Base-by-base conservation (phyloP, 2,797 vertebrate genomes). In the Ficedula albicollis region DNA sequence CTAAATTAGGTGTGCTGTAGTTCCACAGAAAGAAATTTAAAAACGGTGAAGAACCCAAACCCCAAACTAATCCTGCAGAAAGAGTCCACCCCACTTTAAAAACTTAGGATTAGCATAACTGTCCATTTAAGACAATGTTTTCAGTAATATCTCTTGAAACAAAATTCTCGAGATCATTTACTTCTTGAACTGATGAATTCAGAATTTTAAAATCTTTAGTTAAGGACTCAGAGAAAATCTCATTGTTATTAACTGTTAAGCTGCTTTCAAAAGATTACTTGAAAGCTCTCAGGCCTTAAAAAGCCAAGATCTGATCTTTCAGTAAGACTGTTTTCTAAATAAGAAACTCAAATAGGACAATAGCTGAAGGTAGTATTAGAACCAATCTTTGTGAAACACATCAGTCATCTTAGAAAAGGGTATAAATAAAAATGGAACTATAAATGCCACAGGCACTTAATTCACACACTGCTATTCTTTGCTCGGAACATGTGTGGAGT, bases 231-330 rank as follows among this genome's bases (percentile, higher is more conserved):
- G 68, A 93, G 72, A 72, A 91, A 93, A 97, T 84, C 66, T 85
- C 89, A 95, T 72, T 95, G 90, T 93, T 95, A 94, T 92, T 91
- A 94, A 95, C 91, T 51, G 59, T 76, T 90, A 96, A 95, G 87
- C 89, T 95, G 68, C 92, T 97, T 95, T 92, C 46, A 54, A 77
- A 95, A 68, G 88, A 91, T 97, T 95, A 93, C 48, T 88, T 92
- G 34, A 92, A 95, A 96, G 89, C 73, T 93, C 68, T 74, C 91
- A 91, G 91, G 93, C 89, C 95, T 95, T 87, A 90, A 93, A 91
- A 58, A 90, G 81, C 87, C 89, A 94, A 90, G 89, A 95, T 76
- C 77, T 93, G 86, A 87, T 94, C 69, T 84, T 78, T 63, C 36
- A 85, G 66, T 51, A 70, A 76, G 76, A 93, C 91, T 83, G 72